These are phyloP conservation scores for Nerophis ophidion DNA, from an alignment of 2,113 vertebrate genomes.

Conservation along the genomic window DNA sequence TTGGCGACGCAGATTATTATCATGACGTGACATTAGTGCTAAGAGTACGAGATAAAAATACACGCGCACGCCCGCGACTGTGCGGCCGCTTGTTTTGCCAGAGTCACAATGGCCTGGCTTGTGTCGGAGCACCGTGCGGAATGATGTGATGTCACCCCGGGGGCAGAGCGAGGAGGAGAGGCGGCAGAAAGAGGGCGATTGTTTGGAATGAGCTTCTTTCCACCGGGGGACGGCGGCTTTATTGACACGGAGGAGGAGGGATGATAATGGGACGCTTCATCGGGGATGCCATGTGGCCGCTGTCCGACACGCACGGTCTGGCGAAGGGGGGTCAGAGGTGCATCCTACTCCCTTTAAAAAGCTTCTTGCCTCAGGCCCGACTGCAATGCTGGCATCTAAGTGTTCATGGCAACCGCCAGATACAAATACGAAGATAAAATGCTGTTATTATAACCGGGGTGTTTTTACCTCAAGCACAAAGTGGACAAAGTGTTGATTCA, in stretches of 20 bases:
- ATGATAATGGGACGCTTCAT: conserved; percentile 47
- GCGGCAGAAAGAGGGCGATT: conserved; percentile 43
- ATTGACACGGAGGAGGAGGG: conserved; percentile 29
- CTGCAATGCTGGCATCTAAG: too few species aligned
- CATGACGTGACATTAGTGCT: neutral
- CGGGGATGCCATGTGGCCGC: conserved; percentile 10
- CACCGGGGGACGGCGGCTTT: conserved; percentile 37
- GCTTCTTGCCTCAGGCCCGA: conserved; percentile 19
- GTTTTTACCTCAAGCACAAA: too few species aligned
- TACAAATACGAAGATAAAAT: too few species aligned
- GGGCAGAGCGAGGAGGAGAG: conserved; percentile 38
- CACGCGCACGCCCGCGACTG: conserved; percentile 3
- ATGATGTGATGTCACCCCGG: conserved; percentile 39
- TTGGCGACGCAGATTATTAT: neutral
- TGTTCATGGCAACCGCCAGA: too few species aligned
- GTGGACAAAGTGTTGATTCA: too few species aligned
- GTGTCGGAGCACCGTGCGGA: conserved; percentile 19
- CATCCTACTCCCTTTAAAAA: conserved; percentile 31
- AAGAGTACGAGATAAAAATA: conserved; percentile 1
- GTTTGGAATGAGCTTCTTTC: conserved; percentile 50
- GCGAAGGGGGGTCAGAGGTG: conserved; percentile 32
- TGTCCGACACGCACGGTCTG: neutral
- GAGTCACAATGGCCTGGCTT: conserved; percentile 23
- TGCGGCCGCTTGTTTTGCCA: conserved; percentile 4
- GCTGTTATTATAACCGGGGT: too few species aligned